A percentile compares a stretch with the other conserved stretches of the same genome.
phyloP scores from a whole-genome alignment of 2,797 vertebrate species.

The Lutjanus campechanus region DNA sequence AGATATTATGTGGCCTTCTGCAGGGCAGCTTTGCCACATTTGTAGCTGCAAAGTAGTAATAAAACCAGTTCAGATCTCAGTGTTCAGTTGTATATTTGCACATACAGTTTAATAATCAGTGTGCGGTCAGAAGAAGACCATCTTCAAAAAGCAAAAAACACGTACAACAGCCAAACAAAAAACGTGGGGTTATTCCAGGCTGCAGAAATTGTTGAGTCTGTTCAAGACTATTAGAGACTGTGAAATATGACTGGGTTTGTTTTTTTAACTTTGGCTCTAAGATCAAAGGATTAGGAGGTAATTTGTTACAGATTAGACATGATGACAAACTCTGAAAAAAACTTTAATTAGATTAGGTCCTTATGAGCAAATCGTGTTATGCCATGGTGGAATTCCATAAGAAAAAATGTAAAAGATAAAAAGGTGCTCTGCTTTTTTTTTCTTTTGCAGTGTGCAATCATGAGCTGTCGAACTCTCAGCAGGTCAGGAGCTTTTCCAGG shows the following conservation, averaged over 20 bases:
- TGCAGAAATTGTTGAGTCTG: slow-evolving; percentile 29
- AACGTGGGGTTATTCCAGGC: slow-evolving; percentile 24
- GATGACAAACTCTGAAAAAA: slow-evolving; percentile 48
- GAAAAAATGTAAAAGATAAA: slow-evolving; percentile 55
- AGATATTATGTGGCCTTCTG: slow-evolving; percentile 25
- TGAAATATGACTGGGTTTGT: slow-evolving; percentile 34
- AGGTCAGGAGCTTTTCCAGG: slow-evolving; percentile 58
- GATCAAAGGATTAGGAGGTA: slow-evolving; percentile 75
- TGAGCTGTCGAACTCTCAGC: slow-evolving; percentile 50
- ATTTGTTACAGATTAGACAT: slow-evolving; percentile 71
- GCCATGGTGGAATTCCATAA: slow-evolving; percentile 41
- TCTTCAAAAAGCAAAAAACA: slow-evolving; percentile 43
- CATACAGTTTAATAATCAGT: slow-evolving; percentile 45
- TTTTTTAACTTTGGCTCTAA: slow-evolving; percentile 76
- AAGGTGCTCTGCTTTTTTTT: slow-evolving; percentile 66
- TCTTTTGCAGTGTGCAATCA: slow-evolving; percentile 55
- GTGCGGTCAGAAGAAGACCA: slow-evolving; percentile 49
- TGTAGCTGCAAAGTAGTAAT: slow-evolving; percentile 36
- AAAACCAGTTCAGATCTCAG: slow-evolving; percentile 40
- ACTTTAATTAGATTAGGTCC: slow-evolving; percentile 69
- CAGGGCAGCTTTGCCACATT: slow-evolving; percentile 31
- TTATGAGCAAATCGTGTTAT: slow-evolving; percentile 47
- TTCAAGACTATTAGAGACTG: slow-evolving; percentile 29
- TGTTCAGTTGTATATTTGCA: slow-evolving; percentile 27
- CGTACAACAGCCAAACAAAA: slow-evolving; percentile 37